Evolutionary conservation across 2,797 vertebrate species (phyloP), one percentile per base, ranked within the genome.

Genomic region (Corythornis leucogaster): DNA sequence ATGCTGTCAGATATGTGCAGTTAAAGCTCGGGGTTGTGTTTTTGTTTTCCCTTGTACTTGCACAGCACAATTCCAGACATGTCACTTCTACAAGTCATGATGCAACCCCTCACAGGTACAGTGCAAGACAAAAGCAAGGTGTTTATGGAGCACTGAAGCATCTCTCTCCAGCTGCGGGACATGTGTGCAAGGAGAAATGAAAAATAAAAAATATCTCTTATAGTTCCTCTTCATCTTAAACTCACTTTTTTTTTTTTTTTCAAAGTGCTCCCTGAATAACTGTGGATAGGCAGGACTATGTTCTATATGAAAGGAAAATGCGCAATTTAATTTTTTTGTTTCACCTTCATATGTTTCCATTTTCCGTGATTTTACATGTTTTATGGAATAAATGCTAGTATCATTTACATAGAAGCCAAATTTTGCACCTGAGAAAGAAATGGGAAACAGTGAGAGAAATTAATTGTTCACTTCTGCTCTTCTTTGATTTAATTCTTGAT

Each of bases 1-100:
- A 82, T 83, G 76, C 90, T 94, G 89, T 95, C 94, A 96, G 89
- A 87, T 25, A 62, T n/a, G 66, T 83, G 87, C 55, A 38, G 90
- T 59, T 90, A 83, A 51, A 94, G 73, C 76, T 89, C 6, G 2
- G 40, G 79, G 73, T 92, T 89, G 79, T 26, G 22, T 73, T 95
- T 83, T 78, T 79, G 87, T 83, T 92, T 94, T 74, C 46, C 53
- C 86, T 95, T 89, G 73, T 87, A 93, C 81, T 75, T 75, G 78
- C 73, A 76, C 76, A 87, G 73, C 81, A 76, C 59, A 89, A 76
- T 83, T 96, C 81, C 77, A 73, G 87, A 5, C 3, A 84, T 84
- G 82, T 85, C 15, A 17, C 70, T 94, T 91, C 76, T 87, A 92
- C 81, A 87, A 88, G 80, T 67, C 77, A 83, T 71, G 86, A 94